Base-by-base conservation (phyloP, 2,888 invertebrate species). In the Tortricodes alternella region DNA sequence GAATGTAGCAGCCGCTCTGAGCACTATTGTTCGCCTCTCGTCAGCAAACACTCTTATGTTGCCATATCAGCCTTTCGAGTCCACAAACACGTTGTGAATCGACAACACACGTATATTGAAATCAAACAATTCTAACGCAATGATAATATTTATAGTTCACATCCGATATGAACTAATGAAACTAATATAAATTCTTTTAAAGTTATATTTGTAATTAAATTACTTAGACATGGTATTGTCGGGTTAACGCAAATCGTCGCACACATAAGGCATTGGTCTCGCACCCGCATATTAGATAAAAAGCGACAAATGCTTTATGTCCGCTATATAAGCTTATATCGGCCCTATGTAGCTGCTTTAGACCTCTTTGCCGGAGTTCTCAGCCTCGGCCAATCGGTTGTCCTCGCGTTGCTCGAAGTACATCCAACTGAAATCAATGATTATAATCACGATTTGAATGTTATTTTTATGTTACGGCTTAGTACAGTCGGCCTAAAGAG, bases 11-110 rank as follows among this genome's bases (percentile, higher is more conserved):
- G 55, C 63, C 64, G 55, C 55, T 72, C 59, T 67, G 65, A 66
- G 69, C 63, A 67, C 79, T 78, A 85, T 85, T 88, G 85, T 85
- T 76, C 74, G 71, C 48, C 58, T 69, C 68, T 73, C 80, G 73
- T 81, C 74, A 76, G 77, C 77, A 82, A 83, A 83, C 82, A 82
- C 78, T 76, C 81, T 78, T 82, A 81, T 81, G 82, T 86, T 82
- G 80, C 69, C 78, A 81, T 82, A 85, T 83, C 83, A 75, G 71
- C 76, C 76, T 71, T 71, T 79, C 76, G 72, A 76, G 74, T 81
- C 65, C 67, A 74, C 80, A 82, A 82, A 85, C 83, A 83, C 74
- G 73, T 63, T 51, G 68, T n/a, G 67, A 74, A 82, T 78, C 71
- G 74, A 82, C 79, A 83, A 83, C 78, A 80, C 68, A 66, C 65